Evolutionary conservation across 2,888 invertebrate species (phyloP), one percentile per base, ranked within the genome.

Genomic region (Thalpophila matura): DNA sequence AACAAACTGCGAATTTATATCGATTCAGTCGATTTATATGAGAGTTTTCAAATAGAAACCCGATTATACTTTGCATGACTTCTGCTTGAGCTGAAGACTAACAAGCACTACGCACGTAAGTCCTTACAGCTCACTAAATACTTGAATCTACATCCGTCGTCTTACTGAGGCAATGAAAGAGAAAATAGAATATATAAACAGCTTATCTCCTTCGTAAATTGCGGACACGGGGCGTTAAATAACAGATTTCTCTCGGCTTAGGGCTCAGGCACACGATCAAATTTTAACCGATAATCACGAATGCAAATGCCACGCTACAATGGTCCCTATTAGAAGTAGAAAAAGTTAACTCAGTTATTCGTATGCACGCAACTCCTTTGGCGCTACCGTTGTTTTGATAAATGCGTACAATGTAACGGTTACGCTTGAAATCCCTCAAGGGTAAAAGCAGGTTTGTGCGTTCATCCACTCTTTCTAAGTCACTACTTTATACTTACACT

Each of bases 151-250:
- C 35, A 56, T 59, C 35, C 29, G 51, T 29, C 16, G 46, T 42
- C 20, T 38, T 57, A 53, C 49, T 56, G 31, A 33, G 6, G 66
- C 56, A 71, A 42, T 40, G 66, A 71, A 71, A 71, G 71, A 72
- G 71, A 71, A 71, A 72, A 60, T 72, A 57, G 66, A 72, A 71
- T 71, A 71, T 54, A 60, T 54, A 53, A 60, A 54, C 66, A 54
- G 53, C 66, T 66, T 72, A 66, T 71, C 72, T 72, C 55, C 66
- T 60, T 72, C 49, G 43, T 71, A 66, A 72, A 66, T 72, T 72
- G 50, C 50, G 58, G 50, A 66, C 65, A 62, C 58, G 50, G 59
- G 62, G 70, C 62, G 55, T 64, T 65, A 74, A 74, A 70, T 74
- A 68, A 65, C 70, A 49, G 66, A 66, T 74, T 74, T 74, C 74